Evolutionary conservation across 2,113 vertebrate species (phyloP), one percentile per base, ranked within the genome.

Genomic region (human (Homo sapiens)): DNA sequence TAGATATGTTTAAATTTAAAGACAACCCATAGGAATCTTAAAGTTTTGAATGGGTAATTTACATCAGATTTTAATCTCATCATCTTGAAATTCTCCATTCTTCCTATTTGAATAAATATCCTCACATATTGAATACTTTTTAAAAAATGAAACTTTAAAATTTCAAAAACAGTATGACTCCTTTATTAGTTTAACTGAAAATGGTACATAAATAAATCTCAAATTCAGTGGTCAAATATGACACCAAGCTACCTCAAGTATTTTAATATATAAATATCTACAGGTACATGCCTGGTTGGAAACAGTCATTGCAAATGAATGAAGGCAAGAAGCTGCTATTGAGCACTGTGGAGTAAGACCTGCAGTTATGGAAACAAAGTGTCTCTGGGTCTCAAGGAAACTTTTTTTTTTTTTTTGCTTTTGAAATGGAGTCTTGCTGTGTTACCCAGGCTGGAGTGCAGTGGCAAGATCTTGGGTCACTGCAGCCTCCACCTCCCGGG

Each of bases 131-230:
- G 66, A 90, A 45, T 57, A 59, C 27, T 66, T 70, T 30, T 50
- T 23, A 50, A 81, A 76, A 76, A 57, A 61, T 43, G 78, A 78
- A 90, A 64, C 13, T 45, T 92, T 70, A 89, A 95, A 75, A 81
- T 70, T 79, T 64, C 79, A 14, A 89, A 78, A 95, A 72, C 14
- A 40, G 64, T 45, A 76, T 57, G 43, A 32, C n/a, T 66, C 55
- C 30, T 92, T 94, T 89, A 91, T 73, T 88, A 93, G 38, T 43
- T 91, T 93, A 96, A 38, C 50, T 61, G 55, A 72, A 95, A 72
- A 50, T 82, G 52, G 25, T 61, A 68, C 55, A 55, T 75, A 52
- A 73, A 90, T 80, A 93, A 84, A 72, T 82, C 84, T 92, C 50
- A 80, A 84, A 75, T 79, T 95, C 25, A 45, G 48, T 70, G 30